Evolutionary conservation across 2,888 invertebrate species (phyloP).

Genomic region (Sabellastarte sp.): DNA sequence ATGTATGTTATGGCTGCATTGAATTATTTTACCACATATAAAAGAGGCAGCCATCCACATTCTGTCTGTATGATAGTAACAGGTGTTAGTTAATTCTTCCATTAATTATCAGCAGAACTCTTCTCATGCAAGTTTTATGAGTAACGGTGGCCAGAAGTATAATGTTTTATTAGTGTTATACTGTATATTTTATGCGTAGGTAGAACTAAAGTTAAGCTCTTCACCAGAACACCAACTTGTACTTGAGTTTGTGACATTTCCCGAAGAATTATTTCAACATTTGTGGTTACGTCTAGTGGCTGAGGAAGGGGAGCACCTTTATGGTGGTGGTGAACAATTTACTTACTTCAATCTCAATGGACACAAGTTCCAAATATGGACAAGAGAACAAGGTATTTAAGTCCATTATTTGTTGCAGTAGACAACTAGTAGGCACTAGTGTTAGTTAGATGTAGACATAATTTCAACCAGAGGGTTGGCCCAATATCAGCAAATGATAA

Average conservation of each 20-base stretch:
- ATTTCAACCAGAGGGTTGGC: too few species aligned
- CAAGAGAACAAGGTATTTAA: conserved; percentile 49
- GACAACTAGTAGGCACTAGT: background rate
- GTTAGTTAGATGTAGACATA: background rate
- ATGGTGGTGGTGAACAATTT: conserved; percentile 50
- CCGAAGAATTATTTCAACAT: conserved; percentile 24
- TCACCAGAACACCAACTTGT: conserved; percentile 29
- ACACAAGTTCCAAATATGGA: conserved; percentile 46
- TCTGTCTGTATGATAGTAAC: too few species aligned
- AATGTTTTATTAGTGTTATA: too few species aligned
- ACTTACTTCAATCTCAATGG: conserved; percentile 45
- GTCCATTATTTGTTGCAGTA: background rate
- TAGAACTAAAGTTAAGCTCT: conserved; percentile 25
- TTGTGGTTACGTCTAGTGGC: conserved; percentile 44
- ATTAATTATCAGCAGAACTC: too few species aligned
- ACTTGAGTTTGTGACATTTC: conserved; percentile 15
- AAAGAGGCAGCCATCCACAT: too few species aligned
- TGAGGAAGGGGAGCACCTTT: conserved; percentile 36
- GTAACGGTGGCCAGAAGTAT: too few species aligned
- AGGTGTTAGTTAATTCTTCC: too few species aligned
- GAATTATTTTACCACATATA: too few species aligned
- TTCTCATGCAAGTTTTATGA: too few species aligned
- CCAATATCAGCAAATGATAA: background rate
- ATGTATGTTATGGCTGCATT: too few species aligned
- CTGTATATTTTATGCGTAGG: conserved; percentile 15